A percentile compares a stretch with the other conserved stretches of the same genome.
Evolutionary conservation across 2,888 invertebrate species (phyloP).

Genomic region (Lycia hirtaria): DNA sequence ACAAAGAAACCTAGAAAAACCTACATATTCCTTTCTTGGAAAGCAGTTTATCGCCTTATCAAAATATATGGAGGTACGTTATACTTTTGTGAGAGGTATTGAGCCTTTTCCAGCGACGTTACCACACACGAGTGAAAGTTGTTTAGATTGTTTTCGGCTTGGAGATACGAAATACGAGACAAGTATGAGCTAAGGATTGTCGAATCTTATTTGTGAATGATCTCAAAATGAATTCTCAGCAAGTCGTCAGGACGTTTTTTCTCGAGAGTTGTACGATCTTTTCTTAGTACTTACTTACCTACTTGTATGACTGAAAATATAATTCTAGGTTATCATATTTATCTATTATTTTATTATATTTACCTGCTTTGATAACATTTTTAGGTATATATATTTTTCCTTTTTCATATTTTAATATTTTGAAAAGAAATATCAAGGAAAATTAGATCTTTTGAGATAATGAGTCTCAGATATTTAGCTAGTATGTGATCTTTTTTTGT

Average conservation of each 20-base stretch:
- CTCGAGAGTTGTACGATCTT: background rate
- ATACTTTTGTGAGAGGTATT: background rate
- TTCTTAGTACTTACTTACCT: background rate
- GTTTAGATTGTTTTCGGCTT: conserved; percentile 11
- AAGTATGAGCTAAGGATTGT: conserved; percentile 18
- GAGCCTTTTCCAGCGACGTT: conserved; percentile 10
- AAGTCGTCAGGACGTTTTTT: background rate
- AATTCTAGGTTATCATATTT: background rate
- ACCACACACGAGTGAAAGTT: conserved; percentile 7
- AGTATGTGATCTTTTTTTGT: too few relatives aligned
- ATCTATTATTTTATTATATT: too few relatives aligned
- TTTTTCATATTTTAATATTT: too few relatives aligned
- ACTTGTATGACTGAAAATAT: too few relatives aligned
- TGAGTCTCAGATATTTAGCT: too few relatives aligned
- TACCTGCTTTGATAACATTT: background rate
- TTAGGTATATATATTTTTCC: background rate
- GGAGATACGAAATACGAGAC: conserved; percentile 11
- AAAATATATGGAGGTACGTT: background rate
- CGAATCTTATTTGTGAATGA: conserved; percentile 16
- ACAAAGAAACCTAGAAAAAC: background rate
- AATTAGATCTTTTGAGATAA: too few relatives aligned
- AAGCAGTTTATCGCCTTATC: conserved; percentile 7
- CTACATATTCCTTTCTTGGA: too few relatives aligned
- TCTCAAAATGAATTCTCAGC: background rate
- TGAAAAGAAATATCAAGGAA: too few relatives aligned